Evolutionary conservation across 2,888 invertebrate species (phyloP), one percentile per base, ranked within the genome.

Genomic region (Exocentrus adspersus): DNA sequence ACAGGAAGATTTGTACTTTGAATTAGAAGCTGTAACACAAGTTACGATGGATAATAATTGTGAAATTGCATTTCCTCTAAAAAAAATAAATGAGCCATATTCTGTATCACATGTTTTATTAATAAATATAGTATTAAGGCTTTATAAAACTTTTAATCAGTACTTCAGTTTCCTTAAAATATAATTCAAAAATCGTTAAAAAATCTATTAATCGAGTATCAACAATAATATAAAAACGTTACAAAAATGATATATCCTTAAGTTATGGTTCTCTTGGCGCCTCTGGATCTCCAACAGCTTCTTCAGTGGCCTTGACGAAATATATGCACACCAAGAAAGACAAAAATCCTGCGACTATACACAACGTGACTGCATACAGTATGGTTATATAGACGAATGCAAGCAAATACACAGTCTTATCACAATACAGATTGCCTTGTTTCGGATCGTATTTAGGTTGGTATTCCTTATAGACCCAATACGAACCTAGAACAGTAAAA

Each of bases 391-490:
- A 76, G 57, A 72, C 67, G 67, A 80, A 79, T 6, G 79, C 77
- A 45, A 79, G 72, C 64, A 77, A 56, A 50, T 80, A 80, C 0
- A 77, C 74, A n/a, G 76, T 77, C 66, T 78, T 78, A 59, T 79
- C 71, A 69, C 80, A 80, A 61, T 79, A 79, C 2, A 56, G 28
- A 1, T 60, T 63, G 20, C 67, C 70, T 10, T 46, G 48, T 37
- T 64, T 43, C 7, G 68, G 57, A 3, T 72, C 70, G 64, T 77
- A 79, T 20, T 76, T 77, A 12, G 80, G 80, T 70, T 78, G 75
- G 56, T 79, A 80, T 65, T 79, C 79, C 52, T 70, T 75, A 52
- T 78, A 80, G 17, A 80, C 77, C 76, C 78, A 80, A 60, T 72
- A 78, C 2, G 76, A 73, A 57, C 78, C 80, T 80, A 54, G 58